phyloP scores from a whole-genome alignment of 2,888 invertebrate species.

The Papilio elwesi region DNA sequence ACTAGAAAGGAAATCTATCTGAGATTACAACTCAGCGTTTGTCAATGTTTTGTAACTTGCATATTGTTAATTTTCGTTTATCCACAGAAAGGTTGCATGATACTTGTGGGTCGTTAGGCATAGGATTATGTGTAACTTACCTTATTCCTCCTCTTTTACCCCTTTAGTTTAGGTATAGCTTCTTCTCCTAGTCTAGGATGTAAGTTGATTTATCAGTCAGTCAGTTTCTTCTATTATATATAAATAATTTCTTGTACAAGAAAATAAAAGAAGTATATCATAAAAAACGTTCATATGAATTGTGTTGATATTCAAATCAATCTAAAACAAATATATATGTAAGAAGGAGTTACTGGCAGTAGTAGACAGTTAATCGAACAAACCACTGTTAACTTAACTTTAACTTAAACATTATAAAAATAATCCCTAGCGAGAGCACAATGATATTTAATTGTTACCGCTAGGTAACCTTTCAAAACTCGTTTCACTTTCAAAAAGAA shows the following conservation, averaged over 20 bases:
- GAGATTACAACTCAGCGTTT: not conserved
- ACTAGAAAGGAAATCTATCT: conserved; percentile 1
- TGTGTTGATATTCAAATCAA: too few relatives aligned
- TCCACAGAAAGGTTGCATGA: too few relatives aligned
- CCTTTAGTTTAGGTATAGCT: too few relatives aligned
- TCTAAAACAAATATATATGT: not conserved
- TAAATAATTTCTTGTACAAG: too few relatives aligned
- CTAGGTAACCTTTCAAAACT: conserved; percentile 1
- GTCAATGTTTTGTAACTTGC: not conserved
- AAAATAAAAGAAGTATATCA: not conserved
- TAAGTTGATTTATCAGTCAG: too few relatives aligned
- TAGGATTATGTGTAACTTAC: too few relatives aligned
- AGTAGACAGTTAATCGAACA: not conserved
- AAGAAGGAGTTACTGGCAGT: not conserved
- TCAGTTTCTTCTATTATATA: too few relatives aligned
- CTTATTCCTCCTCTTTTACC: too few relatives aligned
- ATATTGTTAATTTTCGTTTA: too few relatives aligned
- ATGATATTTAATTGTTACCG: not conserved
- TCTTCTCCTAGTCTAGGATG: too few relatives aligned
- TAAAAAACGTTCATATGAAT: not conserved
- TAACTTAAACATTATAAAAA: conserved; percentile 14
- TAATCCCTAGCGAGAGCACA: not conserved
- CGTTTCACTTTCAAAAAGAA: conserved; percentile 1
- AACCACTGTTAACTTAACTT: not conserved
- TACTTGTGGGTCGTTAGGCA: too few relatives aligned